Conservation (phyloP, 2,113 vertebrate genomes). For the Camelus bactrianus region DNA sequence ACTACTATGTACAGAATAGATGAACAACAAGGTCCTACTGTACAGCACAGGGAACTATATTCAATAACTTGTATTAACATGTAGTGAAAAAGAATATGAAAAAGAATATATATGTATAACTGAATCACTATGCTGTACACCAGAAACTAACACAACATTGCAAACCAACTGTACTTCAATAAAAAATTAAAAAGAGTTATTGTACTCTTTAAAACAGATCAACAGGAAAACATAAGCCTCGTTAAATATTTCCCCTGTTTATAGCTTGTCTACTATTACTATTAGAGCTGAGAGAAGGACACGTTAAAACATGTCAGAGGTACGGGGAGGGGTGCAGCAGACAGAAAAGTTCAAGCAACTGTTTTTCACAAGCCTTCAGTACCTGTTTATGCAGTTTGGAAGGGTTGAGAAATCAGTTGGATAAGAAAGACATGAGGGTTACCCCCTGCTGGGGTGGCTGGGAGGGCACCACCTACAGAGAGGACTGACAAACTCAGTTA, state of each 20-base stretch:
- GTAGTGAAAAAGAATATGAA: no score
- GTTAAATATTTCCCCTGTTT: not conserved
- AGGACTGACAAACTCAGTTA: not conserved
- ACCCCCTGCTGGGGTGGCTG: not conserved
- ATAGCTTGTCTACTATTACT: not conserved
- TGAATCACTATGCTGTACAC: no score
- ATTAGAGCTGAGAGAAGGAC: not conserved
- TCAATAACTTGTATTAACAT: no score
- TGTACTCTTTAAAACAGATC: not conserved
- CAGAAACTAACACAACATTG: no score
- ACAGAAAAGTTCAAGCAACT: not conserved
- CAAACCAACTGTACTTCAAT: no score
- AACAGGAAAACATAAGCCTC: not conserved
- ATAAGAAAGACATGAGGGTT: not conserved
- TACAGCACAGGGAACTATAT: no score
- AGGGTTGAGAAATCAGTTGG: not conserved
- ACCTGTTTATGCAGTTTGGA: not conserved
- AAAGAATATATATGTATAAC: no score
- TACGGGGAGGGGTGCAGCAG: not conserved
- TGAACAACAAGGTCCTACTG: no score
- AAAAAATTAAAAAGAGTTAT: not conserved
- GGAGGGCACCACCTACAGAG: not conserved
- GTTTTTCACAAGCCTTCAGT: not conserved
- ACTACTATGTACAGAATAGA: no score
- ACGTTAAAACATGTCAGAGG: not conserved